phyloP scores from a whole-genome alignment of 2,888 invertebrate species.

The Ptychoptera albimana region DNA sequence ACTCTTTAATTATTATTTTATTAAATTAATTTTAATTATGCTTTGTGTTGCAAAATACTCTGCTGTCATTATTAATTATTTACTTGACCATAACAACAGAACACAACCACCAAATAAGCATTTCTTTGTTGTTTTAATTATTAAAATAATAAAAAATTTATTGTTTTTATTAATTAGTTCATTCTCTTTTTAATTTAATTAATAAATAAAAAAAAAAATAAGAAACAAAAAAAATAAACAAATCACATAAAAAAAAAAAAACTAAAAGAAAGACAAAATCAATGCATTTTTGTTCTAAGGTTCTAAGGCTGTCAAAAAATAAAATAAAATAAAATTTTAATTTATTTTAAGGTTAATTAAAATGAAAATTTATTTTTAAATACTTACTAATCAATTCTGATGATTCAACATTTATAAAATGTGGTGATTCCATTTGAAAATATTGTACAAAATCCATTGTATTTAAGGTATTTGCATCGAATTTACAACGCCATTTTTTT shows the following conservation, averaged over 20 bases:
- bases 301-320: too few relatives aligned
- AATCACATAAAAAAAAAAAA: not conserved
- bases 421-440: slow-evolving; percentile 25
- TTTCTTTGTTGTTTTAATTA: too few relatives aligned
- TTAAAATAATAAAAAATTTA: not conserved
- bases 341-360: not conserved
- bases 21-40: too few relatives aligned
- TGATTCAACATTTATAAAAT: slow-evolving; percentile 23
- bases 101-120: too few relatives aligned
- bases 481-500: slow-evolving; percentile 29
- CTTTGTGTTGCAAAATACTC: too few relatives aligned
- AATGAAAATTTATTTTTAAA: slow-evolving; percentile 20
- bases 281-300: too few relatives aligned
- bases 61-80: too few relatives aligned
- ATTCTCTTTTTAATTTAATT: not conserved
- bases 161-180: not conserved
- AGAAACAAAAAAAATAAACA: too few relatives aligned
- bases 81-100: too few relatives aligned
- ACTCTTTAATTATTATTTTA: too few relatives aligned
- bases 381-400: slow-evolving; percentile 13
- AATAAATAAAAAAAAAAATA: not conserved
- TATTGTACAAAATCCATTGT: slow-evolving; percentile 24
- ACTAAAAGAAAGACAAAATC: too few relatives aligned
- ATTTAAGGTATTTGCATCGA: slow-evolving; percentile 23
- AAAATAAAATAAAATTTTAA: too few relatives aligned